Percentiles rank a stretch among this genome's conserved stretches.
Conservation (phyloP, 2,888 invertebrate species). For the Xylota segnis region DNA sequence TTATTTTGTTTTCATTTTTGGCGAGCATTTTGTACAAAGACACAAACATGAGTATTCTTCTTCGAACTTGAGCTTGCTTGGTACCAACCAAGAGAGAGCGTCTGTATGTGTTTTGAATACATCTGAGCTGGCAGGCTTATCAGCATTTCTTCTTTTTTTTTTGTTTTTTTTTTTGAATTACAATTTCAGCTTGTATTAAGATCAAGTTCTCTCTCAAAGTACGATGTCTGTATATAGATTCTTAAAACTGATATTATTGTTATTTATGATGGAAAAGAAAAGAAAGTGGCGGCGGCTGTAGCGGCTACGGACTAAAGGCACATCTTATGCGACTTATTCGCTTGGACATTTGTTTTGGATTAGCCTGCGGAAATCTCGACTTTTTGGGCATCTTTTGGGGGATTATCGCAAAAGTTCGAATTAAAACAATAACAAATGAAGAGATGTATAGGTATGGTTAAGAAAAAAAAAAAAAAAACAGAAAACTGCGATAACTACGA, state of each 20-base stretch:
- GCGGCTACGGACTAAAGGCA: not conserved
- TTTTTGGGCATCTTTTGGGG: constrained; percentile 28
- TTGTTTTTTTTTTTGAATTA: constrained; percentile 48
- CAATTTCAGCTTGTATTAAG: constrained; percentile 52
- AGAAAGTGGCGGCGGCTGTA: constrained; percentile 23
- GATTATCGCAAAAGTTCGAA: constrained; percentile 64
- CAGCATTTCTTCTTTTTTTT: constrained; percentile 40
- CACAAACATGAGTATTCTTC: constrained; percentile 3
- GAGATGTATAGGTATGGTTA: constrained; percentile 8
- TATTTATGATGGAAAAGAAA: constrained; percentile 36
- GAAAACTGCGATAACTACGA: constrained; percentile 53
- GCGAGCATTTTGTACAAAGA: constrained; percentile 4
- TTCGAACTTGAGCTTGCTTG: constrained; percentile 52
- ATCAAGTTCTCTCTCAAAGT: constrained; percentile 63
- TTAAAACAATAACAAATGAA: constrained; percentile 57
- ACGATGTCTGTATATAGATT: constrained; percentile 56
- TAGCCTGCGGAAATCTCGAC: constrained; percentile 31
- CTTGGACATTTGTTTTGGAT: constrained; percentile 25
- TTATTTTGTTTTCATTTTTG: constrained; percentile 10
- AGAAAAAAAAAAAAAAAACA: constrained; percentile 2
- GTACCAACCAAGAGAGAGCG: constrained; percentile 16
- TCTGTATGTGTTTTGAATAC: constrained; percentile 56
- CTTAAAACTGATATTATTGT: constrained; percentile 51
- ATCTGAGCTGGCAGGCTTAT: constrained; percentile 55
- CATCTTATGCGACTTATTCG: not conserved